phyloP scores from a whole-genome alignment of 2,888 invertebrate species.

The Stenodema calcarata region DNA sequence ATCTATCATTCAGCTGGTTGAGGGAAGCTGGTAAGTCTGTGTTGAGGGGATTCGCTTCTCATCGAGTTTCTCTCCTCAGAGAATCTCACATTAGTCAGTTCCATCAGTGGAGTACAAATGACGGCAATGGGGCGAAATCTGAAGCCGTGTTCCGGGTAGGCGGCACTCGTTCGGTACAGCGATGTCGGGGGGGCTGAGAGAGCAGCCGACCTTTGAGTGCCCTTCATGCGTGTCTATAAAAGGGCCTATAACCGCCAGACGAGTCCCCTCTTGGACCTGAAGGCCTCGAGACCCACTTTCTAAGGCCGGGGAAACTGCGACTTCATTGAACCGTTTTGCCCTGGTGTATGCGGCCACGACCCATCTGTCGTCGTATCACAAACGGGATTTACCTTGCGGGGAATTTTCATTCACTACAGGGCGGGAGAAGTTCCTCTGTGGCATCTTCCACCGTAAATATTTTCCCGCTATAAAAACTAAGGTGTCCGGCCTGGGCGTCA shows the following conservation, averaged over 20 bases:
- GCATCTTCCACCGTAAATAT: not conserved
- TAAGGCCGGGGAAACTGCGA: slow-evolving; percentile 18
- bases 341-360: not conserved
- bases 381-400: slow-evolving; percentile 29
- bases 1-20: too few species aligned
- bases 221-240: slow-evolving; percentile 40
- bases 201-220: slow-evolving; percentile 44
- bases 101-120: not conserved
- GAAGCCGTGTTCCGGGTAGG: slow-evolving; percentile 9
- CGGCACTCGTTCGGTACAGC: not conserved
- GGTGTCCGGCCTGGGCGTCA: not conserved
- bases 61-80: not conserved
- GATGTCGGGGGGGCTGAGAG: not conserved
- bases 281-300: slow-evolving; percentile 40
- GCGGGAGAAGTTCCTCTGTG: not conserved
- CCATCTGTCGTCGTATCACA: slow-evolving; percentile 42
- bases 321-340: slow-evolving; percentile 29
- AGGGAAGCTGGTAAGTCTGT: too few species aligned
- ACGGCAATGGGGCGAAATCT: not conserved
- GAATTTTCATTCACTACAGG: slow-evolving; percentile 9
- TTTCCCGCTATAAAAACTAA: not conserved
- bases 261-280: not conserved
- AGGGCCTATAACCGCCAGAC: slow-evolving; percentile 24
- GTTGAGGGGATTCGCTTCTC: not conserved
- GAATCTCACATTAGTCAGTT: not conserved